Evolutionary conservation across 2,113 vertebrate species (phyloP).

Genomic region (Lamprologus ornatipinnis): DNA sequence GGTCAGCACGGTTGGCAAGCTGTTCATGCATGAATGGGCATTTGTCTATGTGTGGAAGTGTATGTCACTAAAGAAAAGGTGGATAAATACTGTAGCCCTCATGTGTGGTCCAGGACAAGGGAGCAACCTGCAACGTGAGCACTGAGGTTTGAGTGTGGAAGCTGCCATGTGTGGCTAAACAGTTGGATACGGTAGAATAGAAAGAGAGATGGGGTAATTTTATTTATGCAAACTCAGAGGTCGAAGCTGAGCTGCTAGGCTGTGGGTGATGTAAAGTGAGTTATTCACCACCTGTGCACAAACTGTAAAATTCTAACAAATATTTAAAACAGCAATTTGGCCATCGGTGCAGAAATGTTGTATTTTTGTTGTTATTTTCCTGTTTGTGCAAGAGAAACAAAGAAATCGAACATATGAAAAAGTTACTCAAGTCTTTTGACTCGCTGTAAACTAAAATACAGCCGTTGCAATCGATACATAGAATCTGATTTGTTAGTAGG

Average conservation of each 20-base stretch:
- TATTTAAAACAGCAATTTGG: background rate
- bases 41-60: background rate
- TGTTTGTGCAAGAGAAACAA: background rate
- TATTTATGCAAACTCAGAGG: background rate
- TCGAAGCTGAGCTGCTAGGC: background rate
- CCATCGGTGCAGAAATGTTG: background rate
- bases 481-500: background rate
- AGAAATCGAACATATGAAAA: accelerated
- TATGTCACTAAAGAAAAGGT: background rate
- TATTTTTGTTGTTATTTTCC: background rate
- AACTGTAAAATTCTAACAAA: background rate
- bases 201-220: background rate
- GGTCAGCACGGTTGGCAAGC: background rate
- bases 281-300: background rate
- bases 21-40: background rate
- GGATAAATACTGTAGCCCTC: background rate
- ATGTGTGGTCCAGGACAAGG: background rate
- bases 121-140: background rate
- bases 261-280: background rate
- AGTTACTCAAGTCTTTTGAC: background rate
- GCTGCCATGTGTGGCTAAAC: background rate
- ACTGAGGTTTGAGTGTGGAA: background rate
- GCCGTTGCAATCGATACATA: background rate
- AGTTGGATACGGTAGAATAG: background rate
- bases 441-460: background rate